Conservation (phyloP, 2,113 vertebrate genomes). For the Neotragus pygmaeus region DNA sequence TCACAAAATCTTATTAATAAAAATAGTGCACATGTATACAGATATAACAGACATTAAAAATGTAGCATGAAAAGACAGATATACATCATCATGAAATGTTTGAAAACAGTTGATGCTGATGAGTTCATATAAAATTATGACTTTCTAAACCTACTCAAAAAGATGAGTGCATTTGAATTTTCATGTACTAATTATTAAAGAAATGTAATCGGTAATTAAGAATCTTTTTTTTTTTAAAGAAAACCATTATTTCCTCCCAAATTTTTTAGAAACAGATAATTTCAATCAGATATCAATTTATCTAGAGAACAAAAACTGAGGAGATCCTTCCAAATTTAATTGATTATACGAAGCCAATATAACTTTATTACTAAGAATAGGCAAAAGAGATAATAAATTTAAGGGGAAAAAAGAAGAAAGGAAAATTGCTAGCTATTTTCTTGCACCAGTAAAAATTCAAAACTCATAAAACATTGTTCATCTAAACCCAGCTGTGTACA, state of each 20-base stretch:
- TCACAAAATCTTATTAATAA: not conserved
- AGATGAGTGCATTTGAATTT: not conserved
- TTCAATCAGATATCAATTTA: not conserved
- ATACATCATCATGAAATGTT: not conserved
- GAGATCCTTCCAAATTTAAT: not conserved
- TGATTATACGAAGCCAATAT: not conserved
- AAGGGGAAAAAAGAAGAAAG: not conserved
- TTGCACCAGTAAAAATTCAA: not conserved
- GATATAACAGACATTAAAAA: not conserved
- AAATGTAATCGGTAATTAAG: not conserved
- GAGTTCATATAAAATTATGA: not conserved
- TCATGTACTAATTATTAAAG: not conserved
- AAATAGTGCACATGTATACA: not conserved
- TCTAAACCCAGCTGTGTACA: not conserved
- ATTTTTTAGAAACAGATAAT: not conserved
- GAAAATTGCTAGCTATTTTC: not conserved
- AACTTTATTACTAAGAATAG: not conserved
- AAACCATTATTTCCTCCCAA: not conserved
- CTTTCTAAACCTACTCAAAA: not conserved
- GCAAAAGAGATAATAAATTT: not conserved
- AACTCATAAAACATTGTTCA: constrained; percentile 1
- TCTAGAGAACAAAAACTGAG: constrained; percentile 10
- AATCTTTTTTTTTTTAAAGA: not conserved
- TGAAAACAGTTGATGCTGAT: not conserved
- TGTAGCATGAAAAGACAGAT: not conserved